A percentile compares a stretch with the other conserved stretches of the same genome.
phyloP scores from a whole-genome alignment of 2,113 vertebrate species.

The Scartelaos histophorus region DNA sequence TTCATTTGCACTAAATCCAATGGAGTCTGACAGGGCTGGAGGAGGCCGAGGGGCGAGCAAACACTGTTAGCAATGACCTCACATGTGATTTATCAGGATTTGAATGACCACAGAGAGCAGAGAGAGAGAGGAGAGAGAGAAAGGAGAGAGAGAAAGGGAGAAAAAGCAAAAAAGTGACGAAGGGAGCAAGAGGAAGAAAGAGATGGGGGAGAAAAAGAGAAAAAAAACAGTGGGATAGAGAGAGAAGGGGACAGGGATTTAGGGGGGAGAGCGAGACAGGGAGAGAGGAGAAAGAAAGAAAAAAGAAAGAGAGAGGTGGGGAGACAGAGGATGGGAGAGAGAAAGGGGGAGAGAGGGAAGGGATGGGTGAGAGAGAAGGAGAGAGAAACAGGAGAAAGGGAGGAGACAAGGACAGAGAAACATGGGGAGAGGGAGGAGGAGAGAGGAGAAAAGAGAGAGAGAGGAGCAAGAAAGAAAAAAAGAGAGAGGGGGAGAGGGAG shows the following conservation, averaged over 20 bases:
- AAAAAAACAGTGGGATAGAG: too few relatives aligned
- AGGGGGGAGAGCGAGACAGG: too few relatives aligned
- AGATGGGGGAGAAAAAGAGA: constrained; percentile 38
- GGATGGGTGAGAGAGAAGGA: too few relatives aligned
- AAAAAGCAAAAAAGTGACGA: constrained; percentile 46
- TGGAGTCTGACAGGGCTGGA: constrained; percentile 33
- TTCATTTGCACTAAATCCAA: constrained; percentile 43
- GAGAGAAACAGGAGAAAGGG: too few relatives aligned
- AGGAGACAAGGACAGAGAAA: too few relatives aligned
- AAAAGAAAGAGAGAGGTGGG: constrained; percentile 48
- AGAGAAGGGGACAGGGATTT: too few relatives aligned
- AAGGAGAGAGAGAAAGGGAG: constrained; percentile 44
- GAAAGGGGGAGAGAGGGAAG: too few relatives aligned
- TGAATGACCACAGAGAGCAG: constrained; percentile 22
- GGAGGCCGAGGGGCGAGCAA: constrained; percentile 36
- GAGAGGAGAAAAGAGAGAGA: constrained; percentile 12
- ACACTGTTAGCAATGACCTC: constrained; percentile 44
- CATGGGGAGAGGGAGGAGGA: constrained; percentile 51
- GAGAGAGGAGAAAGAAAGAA: too few relatives aligned
- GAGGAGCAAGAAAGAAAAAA: constrained; percentile 41
- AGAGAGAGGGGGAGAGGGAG: constrained; percentile 48
- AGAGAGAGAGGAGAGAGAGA: constrained; percentile 29
- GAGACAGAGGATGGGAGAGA: too few relatives aligned
- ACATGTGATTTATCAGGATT: constrained; percentile 50
- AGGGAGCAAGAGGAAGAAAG: too few relatives aligned